A percentile compares a stretch with the other conserved stretches of the same genome.
These are phyloP conservation scores for Syrmaticus mikado DNA, from an alignment of 2,113 vertebrate genomes.

Conservation along the genomic window DNA sequence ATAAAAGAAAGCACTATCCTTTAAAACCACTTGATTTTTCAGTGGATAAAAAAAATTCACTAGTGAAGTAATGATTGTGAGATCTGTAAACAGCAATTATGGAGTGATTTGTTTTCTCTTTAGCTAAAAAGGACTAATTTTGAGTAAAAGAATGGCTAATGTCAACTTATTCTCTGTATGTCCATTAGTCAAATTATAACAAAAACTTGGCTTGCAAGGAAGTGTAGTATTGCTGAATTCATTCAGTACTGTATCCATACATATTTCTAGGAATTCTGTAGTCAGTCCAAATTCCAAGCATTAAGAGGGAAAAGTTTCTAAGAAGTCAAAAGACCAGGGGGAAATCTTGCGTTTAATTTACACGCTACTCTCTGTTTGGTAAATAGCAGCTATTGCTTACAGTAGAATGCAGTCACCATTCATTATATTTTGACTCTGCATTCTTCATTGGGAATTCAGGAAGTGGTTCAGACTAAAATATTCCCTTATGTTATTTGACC, in stretches of 20 bases:
- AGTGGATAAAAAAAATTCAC: neutral
- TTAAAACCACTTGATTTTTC: neutral
- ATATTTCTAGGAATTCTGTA: slow-evolving; percentile 45
- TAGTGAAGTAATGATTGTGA: neutral
- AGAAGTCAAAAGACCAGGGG: neutral
- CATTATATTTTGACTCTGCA: slow-evolving; percentile 69
- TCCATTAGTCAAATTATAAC: neutral
- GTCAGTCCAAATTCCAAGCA: neutral
- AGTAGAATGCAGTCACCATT: slow-evolving; percentile 68
- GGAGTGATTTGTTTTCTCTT: neutral
- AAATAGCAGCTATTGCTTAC: slow-evolving; percentile 74
- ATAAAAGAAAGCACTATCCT: neutral
- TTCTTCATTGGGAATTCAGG: slow-evolving; percentile 75
- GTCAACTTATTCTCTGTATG: neutral
- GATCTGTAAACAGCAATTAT: neutral
- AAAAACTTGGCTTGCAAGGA: neutral
- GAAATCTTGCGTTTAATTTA: slow-evolving; percentile 58
- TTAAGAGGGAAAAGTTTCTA: slow-evolving; percentile 52
- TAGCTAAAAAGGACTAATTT: neutral
- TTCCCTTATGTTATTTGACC: slow-evolving; percentile 77
- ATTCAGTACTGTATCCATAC: neutral
- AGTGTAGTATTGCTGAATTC: neutral
- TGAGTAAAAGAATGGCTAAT: neutral
- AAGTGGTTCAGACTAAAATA: slow-evolving; percentile 79
- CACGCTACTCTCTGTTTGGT: slow-evolving; percentile 50